Percentiles rank a stretch among this genome's conserved stretches.
Conservation (phyloP, 2,797 vertebrate species). For the Pipistrellus kuhlii region DNA sequence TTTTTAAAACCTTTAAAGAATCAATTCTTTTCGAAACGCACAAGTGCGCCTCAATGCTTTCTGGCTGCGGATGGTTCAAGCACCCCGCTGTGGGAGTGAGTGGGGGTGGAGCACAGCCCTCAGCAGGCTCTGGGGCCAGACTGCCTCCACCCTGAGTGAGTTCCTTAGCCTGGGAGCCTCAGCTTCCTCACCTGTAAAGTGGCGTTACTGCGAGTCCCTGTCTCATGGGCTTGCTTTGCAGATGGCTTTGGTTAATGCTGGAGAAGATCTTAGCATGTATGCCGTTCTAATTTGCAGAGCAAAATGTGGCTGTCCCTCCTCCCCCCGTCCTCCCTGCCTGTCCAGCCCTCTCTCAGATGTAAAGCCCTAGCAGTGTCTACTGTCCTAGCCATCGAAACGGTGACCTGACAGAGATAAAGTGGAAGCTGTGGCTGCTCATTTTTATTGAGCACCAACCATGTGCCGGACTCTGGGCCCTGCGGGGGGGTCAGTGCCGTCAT, state of each 20-base stretch:
- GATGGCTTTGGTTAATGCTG: neutral
- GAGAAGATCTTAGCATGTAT: accelerated
- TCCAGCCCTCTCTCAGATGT: accelerated
- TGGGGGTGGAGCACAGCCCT: neutral
- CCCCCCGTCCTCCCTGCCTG: neutral
- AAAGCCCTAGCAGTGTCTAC: neutral
- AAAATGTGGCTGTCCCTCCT: neutral
- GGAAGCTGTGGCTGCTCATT: accelerated
- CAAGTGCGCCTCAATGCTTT: neutral
- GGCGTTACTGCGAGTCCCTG: neutral
- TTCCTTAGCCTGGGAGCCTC: neutral
- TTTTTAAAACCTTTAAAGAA: neutral
- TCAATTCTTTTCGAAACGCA: neutral
- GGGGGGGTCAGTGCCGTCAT: too few relatives aligned
- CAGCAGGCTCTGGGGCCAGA: neutral
- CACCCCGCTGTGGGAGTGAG: neutral
- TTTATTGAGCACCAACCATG: neutral
- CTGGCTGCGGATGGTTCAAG: neutral
- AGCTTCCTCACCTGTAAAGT: neutral
- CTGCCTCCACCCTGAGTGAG: accelerated
- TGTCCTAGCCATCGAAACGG: neutral
- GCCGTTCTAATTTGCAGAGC: neutral
- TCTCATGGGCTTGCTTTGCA: neutral
- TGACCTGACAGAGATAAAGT: neutral
- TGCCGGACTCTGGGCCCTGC: neutral